Evolutionary conservation across 2,113 vertebrate species (phyloP), one percentile per base, ranked within the genome.

Genomic region (Pterocles orientalis): DNA sequence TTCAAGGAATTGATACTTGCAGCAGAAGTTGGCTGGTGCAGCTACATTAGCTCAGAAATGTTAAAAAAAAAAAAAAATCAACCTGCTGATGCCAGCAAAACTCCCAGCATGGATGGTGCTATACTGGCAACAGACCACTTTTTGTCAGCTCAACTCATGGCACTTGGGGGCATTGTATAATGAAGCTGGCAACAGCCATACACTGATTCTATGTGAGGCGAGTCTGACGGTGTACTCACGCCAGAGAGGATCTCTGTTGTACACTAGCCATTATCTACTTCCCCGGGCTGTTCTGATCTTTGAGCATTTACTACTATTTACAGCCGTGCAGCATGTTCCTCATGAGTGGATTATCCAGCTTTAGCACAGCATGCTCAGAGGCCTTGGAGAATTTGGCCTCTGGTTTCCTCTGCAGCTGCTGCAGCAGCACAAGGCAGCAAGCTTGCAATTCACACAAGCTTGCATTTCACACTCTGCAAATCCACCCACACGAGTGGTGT

Each of bases 1-100:
- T 56, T 82, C 31, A 62, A 62, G 43, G 36, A 78, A 66, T 34
- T 56, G 9, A 10, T 82, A 61, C 34, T 56, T 66, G 25, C 47
- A 41, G 39, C 29, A 47, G 36, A 54, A 50, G 86, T 82, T 86
- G 81, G 64, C 69, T 36, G 36, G 2, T 18, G 11, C 24, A 19
- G 57, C 28, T 70, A 21, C 36, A 50, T 78, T 31, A 60, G 39
- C 65, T 82, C 51, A 84, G 31, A 62, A 86, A 73, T 0, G 2
- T 62, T 24, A 18, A 53, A 28, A 51, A 77, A 69, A 18, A 47
- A 34, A 14, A 43, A 23, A 24, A 17, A 26, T 1, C 34, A 65
- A 60, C 9, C n/a, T 75, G 57, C 84, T 71, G 56, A 75, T 76
- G 61, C 29, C 90, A 91, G 77, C 73, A 84, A 48, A 87, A n/a